Evolutionary conservation across 2,113 vertebrate genomes (phyloP).

Genomic region (Paedocypris sp.): DNA sequence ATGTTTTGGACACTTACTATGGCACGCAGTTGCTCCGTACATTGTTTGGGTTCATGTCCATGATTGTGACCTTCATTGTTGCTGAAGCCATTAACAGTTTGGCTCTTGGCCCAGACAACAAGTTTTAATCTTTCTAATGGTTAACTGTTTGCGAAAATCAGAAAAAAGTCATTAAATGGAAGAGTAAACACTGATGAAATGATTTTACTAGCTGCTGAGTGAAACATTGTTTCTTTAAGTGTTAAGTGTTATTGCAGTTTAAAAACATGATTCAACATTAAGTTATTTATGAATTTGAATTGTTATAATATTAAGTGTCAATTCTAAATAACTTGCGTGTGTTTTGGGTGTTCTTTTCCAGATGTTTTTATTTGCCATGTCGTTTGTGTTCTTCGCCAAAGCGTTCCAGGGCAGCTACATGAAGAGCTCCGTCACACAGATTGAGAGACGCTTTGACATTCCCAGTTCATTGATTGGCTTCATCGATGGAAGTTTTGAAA

Average conservation of each 20-base stretch:
- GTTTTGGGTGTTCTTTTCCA: slow-evolving; percentile 39
- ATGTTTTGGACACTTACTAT: too few relatives aligned
- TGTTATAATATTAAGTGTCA: neutral
- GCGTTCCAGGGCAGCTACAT: slow-evolving; percentile 66
- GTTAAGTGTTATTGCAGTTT: too few relatives aligned
- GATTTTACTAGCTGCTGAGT: too few relatives aligned
- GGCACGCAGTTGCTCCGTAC: too few relatives aligned
- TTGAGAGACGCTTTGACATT: slow-evolving; percentile 83
- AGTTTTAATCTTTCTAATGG: neutral
- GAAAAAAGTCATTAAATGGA: neutral
- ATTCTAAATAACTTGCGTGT: neutral
- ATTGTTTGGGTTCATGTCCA: neutral
- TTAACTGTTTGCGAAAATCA: neutral
- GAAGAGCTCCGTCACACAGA: slow-evolving; percentile 87
- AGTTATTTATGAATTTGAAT: neutral
- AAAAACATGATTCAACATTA: too few relatives aligned
- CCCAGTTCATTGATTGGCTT: slow-evolving; percentile 74
- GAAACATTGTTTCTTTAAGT: too few relatives aligned
- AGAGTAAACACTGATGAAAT: neutral
- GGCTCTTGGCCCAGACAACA: slow-evolving; percentile 3
- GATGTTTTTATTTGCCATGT: slow-evolving; percentile 75
- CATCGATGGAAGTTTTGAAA: slow-evolving; percentile 85
- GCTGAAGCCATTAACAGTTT: neutral
- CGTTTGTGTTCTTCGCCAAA: slow-evolving; percentile 71
- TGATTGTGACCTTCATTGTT: neutral